phyloP scores from a whole-genome alignment of 2,888 invertebrate genomes.

The Philereme vetulata region DNA sequence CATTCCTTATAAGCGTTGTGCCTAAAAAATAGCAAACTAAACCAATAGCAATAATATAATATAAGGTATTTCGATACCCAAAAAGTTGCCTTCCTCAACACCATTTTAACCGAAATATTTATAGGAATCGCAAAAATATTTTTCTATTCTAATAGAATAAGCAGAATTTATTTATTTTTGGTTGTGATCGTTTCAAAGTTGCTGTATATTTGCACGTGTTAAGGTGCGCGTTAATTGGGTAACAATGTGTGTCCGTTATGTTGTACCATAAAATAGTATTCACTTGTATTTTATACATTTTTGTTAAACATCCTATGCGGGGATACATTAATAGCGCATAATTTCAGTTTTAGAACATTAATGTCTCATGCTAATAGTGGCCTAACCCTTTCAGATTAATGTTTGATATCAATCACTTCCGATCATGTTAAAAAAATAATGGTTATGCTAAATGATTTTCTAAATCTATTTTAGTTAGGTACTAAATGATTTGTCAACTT shows the following conservation, averaged over 20 bases:
- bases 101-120: slow-evolving; percentile 33
- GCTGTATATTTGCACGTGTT: slow-evolving; percentile 28
- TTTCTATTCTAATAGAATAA: slow-evolving; percentile 39
- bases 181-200: slow-evolving; percentile 38
- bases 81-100: slow-evolving; percentile 27
- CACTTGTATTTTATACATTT: too few species aligned
- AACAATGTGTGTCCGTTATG: slow-evolving; percentile 22
- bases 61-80: neutral
- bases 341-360: too few species aligned
- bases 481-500: too few species aligned
- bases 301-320: too few species aligned
- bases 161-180: slow-evolving; percentile 41
- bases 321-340: too few species aligned
- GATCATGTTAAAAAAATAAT: too few species aligned
- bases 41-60: slow-evolving; percentile 20
- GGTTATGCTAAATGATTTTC: too few species aligned
- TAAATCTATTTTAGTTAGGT: too few species aligned
- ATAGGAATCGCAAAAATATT: slow-evolving; percentile 33
- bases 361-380: too few species aligned
- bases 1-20: slow-evolving; percentile 35
- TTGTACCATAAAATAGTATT: too few species aligned
- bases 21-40: slow-evolving; percentile 19
- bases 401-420: too few species aligned
- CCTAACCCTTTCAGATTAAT: too few species aligned
- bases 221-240: slow-evolving; percentile 21